These are phyloP conservation scores for Notodonta dromedarius DNA, from an alignment of 2,888 invertebrate species.

Conservation along the genomic window DNA sequence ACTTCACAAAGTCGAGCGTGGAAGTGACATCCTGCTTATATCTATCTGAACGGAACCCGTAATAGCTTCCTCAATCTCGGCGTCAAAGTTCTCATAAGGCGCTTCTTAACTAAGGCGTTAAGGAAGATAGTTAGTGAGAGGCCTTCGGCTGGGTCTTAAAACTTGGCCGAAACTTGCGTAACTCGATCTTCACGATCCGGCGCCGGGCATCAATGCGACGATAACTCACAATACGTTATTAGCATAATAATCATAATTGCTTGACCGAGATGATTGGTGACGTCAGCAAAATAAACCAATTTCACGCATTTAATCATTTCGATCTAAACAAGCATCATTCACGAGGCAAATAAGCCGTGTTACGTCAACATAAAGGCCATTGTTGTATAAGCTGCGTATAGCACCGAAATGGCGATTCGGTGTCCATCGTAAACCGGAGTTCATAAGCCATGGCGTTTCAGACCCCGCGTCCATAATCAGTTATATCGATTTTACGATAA, in stretches of 20 bases:
- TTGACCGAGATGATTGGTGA: constrained; percentile 38
- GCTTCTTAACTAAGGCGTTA: constrained; percentile 83
- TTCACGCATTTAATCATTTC: constrained; percentile 19
- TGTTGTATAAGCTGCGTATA: constrained; percentile 38
- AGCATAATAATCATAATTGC: constrained; percentile 70
- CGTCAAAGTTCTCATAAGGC: constrained; percentile 84
- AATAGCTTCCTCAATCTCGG: constrained; percentile 83
- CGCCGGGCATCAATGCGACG: constrained; percentile 66
- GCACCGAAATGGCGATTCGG: constrained; percentile 55
- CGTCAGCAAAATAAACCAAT: constrained; percentile 11
- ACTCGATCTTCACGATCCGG: constrained; percentile 75
- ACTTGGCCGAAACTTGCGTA: constrained; percentile 79
- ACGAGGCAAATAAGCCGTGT: constrained; percentile 15
- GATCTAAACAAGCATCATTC: constrained; percentile 17
- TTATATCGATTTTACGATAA: constrained; percentile 80
- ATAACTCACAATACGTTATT: constrained; percentile 78
- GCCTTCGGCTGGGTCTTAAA: constrained; percentile 80
- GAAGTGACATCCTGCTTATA: constrained; percentile 82
- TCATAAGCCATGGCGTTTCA: constrained; percentile 73
- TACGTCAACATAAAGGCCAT: constrained; percentile 32
- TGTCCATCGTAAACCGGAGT: constrained; percentile 70
- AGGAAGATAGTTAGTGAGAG: constrained; percentile 82
- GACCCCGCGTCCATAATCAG: constrained; percentile 66
- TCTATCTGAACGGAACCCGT: constrained; percentile 80
- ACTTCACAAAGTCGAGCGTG: constrained; percentile 80